A percentile compares a stretch with the other conserved stretches of the same genome.
These are phyloP conservation scores for Leptopilina drosophilae DNA, from an alignment of 2,888 invertebrate genomes.

Conservation along the genomic window DNA sequence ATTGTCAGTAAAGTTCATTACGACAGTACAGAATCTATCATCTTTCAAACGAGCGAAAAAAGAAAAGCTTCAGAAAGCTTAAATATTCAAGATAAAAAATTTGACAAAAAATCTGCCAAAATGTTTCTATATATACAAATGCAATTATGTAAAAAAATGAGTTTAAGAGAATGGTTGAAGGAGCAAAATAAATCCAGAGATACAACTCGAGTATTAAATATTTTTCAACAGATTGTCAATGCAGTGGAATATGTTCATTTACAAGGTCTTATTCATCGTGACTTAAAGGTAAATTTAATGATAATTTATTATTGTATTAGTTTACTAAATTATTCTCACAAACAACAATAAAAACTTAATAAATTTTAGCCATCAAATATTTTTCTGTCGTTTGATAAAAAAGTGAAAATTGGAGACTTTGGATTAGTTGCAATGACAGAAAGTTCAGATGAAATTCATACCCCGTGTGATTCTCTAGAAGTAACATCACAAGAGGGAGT, in stretches of 20 bases:
- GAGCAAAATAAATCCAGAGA: slow-evolving; percentile 66
- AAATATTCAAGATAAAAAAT: slow-evolving; percentile 56
- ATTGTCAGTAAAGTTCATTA: slow-evolving; percentile 12
- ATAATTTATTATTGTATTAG: too few relatives aligned
- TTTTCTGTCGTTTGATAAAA: slow-evolving; percentile 93
- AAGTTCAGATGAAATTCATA: slow-evolving; percentile 74
- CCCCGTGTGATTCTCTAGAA: slow-evolving; percentile 65
- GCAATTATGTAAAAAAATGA: slow-evolving; percentile 94
- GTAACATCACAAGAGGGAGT: slow-evolving; percentile 73
- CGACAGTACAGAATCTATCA: slow-evolving; percentile 52
- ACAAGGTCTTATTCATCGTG: slow-evolving; percentile 95
- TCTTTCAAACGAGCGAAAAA: slow-evolving; percentile 51
- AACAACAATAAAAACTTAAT: background rate
- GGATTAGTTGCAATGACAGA: slow-evolving; percentile 94
- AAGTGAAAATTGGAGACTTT: slow-evolving; percentile 98
- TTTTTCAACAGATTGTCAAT: slow-evolving; percentile 93
- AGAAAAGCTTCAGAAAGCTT: slow-evolving; percentile 52
- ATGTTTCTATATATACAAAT: slow-evolving; percentile 97
- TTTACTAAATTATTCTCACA: too few relatives aligned
- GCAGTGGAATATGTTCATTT: slow-evolving; percentile 98
- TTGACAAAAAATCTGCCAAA: slow-evolving; percentile 70
- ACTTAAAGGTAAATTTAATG: slow-evolving; percentile 87
- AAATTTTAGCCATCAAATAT: slow-evolving; percentile 88
- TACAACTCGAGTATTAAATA: slow-evolving; percentile 79
- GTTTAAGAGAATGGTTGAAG: slow-evolving; percentile 93